Conservation (phyloP, 2,888 invertebrate species). For the Odontocolon sp. region DNA sequence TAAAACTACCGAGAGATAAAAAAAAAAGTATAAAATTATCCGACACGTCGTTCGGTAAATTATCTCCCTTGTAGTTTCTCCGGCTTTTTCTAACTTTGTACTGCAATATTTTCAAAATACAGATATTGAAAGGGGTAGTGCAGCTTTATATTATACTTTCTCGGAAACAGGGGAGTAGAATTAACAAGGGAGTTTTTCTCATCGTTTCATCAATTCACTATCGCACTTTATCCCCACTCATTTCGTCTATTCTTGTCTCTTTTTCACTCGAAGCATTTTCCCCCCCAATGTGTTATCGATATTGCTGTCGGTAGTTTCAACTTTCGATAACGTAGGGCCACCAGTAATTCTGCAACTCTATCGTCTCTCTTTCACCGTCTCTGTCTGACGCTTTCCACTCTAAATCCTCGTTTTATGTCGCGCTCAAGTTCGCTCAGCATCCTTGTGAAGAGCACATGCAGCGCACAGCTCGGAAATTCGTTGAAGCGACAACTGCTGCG, state of each 20-base stretch:
- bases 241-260: neutral
- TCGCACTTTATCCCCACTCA: slow-evolving; percentile 20
- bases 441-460: slow-evolving; percentile 35
- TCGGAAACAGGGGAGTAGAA: neutral
- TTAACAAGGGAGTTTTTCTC: slow-evolving; percentile 7
- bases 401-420: slow-evolving; percentile 3
- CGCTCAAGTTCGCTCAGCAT: slow-evolving; percentile 22
- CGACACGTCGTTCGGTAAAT: too few relatives aligned
- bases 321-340: slow-evolving; percentile 46
- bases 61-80: too few relatives aligned
- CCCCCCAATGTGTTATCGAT: slow-evolving; percentile 54
- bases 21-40: too few relatives aligned
- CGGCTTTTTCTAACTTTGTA: too few relatives aligned
- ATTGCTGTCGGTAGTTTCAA: slow-evolving; percentile 52
- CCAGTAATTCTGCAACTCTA: slow-evolving; percentile 1
- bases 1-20: neutral
- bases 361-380: slow-evolving; percentile 9
- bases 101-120: too few relatives aligned
- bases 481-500: slow-evolving; percentile 50
- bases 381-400: slow-evolving; percentile 5
- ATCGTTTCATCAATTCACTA: slow-evolving; percentile 27
- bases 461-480: slow-evolving; percentile 42
- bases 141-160: slow-evolving; percentile 33
- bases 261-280: slow-evolving; percentile 31
- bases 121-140: too few relatives aligned